Conservation (phyloP, 1,140 invertebrate genomes). For the Atta cephalotes region DNA sequence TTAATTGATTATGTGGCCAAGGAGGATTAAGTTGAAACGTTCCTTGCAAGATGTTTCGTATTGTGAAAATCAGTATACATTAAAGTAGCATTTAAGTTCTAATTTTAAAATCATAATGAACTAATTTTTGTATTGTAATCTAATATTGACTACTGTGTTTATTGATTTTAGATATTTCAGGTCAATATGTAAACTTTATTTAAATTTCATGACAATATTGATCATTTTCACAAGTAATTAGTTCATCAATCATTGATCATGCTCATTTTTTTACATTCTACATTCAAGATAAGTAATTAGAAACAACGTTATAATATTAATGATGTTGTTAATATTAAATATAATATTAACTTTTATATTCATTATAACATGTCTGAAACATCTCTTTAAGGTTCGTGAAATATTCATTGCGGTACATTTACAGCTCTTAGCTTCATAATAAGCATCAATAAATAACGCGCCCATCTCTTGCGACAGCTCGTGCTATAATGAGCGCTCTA, state of each 20-base stretch:
- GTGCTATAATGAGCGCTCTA: neutral
- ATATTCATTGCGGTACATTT: slow-evolving; percentile 22
- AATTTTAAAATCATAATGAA: too few species aligned
- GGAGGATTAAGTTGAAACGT: too few species aligned
- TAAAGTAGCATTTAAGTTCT: too few species aligned
- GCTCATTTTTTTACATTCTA: neutral
- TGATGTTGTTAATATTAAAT: too few species aligned
- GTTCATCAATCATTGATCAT: neutral
- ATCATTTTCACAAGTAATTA: neutral
- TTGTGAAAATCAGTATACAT: too few species aligned
- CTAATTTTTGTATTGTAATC: too few species aligned
- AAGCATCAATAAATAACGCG: slow-evolving; percentile 23
- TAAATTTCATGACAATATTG: neutral
- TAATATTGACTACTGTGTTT: too few species aligned
- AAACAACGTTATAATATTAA: neutral
- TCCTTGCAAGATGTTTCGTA: too few species aligned
- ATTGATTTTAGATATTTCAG: neutral
- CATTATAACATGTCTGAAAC: neutral
- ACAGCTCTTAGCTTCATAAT: neutral
- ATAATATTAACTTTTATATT: slow-evolving; percentile 6
- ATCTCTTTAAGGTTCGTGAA: neutral
- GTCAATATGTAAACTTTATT: neutral
- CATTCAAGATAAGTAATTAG: neutral
- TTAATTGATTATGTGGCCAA: too few species aligned
- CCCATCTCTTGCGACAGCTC: neutral